phyloP scores from a whole-genome alignment of 2,113 vertebrate species.

The Athene cunicularia region DNA sequence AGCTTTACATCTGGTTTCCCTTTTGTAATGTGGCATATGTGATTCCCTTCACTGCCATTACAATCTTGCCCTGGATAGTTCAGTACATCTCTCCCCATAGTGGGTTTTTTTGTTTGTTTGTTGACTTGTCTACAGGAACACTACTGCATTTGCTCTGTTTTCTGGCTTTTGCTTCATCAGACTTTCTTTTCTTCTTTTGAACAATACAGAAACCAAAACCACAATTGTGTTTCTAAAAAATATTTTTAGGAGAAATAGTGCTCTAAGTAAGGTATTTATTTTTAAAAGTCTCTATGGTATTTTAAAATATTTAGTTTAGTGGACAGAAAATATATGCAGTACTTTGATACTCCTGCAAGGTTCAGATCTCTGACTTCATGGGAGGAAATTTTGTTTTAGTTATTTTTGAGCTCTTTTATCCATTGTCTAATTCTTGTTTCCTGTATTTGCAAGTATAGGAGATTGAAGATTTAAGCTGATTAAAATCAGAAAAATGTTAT shows the following conservation, averaged over 20 bases:
- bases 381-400: constrained; percentile 26
- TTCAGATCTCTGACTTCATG: not conserved
- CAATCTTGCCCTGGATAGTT: not conserved
- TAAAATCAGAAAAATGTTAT: not conserved
- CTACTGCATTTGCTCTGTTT: not conserved
- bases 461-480: not conserved
- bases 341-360: constrained; percentile 24
- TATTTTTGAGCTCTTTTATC: constrained; percentile 39
- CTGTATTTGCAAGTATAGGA: constrained; percentile 38
- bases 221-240: not conserved
- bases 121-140: not conserved
- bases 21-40: not conserved
- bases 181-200: constrained; percentile 4
- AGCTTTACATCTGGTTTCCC: not conserved
- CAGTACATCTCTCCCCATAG: not conserved
- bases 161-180: not conserved
- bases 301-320: constrained; percentile 43
- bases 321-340: constrained; percentile 24
- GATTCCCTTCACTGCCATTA: not conserved
- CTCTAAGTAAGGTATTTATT: constrained; percentile 32
- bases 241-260: not conserved
- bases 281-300: constrained; percentile 8
- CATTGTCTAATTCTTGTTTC: constrained; percentile 52
- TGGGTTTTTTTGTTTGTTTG: not conserved
- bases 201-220: not conserved